These are phyloP conservation scores for Hypotaenidia okinawae DNA, from an alignment of 2,797 vertebrate species.

Conservation along the genomic window DNA sequence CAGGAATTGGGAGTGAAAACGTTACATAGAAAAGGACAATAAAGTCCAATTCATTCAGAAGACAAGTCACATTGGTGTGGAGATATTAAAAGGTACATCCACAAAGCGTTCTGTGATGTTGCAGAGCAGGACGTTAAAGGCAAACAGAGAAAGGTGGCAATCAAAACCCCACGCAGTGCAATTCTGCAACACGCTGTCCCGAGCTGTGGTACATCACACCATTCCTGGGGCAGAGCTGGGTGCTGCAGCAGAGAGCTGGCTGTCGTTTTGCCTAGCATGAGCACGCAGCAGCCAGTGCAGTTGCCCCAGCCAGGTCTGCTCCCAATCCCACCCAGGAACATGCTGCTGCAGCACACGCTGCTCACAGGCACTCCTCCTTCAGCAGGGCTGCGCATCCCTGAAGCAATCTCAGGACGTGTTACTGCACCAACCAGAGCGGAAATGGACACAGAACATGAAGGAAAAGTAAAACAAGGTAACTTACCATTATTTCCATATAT, in stretches of 20 bases:
- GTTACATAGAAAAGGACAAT: neutral
- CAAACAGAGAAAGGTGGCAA: neutral
- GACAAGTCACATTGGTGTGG: neutral
- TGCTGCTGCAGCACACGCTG: fast-evolving
- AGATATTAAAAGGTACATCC: neutral
- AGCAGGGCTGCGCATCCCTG: fast-evolving
- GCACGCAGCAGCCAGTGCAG: neutral
- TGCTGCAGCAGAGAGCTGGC: fast-evolving
- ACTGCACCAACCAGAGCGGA: neutral
- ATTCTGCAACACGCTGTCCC: neutral
- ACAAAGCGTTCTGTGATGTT: neutral
- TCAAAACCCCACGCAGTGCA: neutral
- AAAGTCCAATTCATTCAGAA: neutral
- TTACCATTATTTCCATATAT: too few species aligned
- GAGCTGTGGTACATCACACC: too few species aligned
- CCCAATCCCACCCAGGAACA: fast-evolving
- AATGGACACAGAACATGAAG: fast-evolving
- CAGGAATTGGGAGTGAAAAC: neutral
- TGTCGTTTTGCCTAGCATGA: neutral
- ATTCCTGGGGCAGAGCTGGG: fast-evolving
- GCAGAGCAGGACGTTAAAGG: neutral
- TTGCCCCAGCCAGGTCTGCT: fast-evolving
- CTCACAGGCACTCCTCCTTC: neutral
- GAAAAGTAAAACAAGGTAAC: neutral
- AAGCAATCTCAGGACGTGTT: neutral